These are phyloP conservation scores for Gymnothorax javanicus DNA, from an alignment of 2,797 vertebrate species.

Conservation along the genomic window DNA sequence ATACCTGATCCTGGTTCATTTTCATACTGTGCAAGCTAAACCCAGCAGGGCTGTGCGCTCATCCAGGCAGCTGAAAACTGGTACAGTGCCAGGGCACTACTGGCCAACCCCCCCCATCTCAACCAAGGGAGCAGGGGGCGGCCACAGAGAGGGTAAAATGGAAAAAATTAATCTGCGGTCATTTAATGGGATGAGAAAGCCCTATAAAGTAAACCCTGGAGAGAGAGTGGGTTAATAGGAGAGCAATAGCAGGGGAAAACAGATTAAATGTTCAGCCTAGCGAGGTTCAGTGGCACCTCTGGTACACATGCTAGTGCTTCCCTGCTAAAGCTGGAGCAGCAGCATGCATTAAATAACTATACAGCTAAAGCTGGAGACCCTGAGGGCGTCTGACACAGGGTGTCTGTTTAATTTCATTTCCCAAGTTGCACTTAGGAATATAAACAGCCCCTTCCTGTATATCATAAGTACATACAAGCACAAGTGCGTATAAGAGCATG, in stretches of 20 bases:
- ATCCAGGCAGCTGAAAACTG: background rate
- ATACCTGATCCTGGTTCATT: background rate
- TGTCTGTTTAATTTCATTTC: background rate
- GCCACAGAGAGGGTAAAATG: background rate
- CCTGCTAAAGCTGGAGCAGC: background rate
- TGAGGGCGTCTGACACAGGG: background rate
- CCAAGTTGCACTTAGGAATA: background rate
- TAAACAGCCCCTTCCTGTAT: background rate
- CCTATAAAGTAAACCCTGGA: slow-evolving; percentile 2
- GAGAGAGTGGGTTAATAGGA: background rate
- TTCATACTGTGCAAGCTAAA: background rate
- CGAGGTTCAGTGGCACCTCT: background rate
- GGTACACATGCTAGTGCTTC: background rate
- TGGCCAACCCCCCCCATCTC: background rate
- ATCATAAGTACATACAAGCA: background rate
- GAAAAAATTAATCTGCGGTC: background rate
- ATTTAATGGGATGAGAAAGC: slow-evolving; percentile 4
- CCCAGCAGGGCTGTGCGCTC: background rate
- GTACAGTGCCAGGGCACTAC: background rate
- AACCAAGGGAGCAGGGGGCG: background rate
- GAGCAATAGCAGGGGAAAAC: background rate
- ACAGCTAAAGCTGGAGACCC: background rate
- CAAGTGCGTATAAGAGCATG: background rate
- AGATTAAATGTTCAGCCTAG: background rate
- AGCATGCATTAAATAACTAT: background rate